Evolutionary conservation across 1,140 invertebrate genomes (phyloP), one percentile per base, ranked within the genome.

Genomic region (Whitmania pigra): DNA sequence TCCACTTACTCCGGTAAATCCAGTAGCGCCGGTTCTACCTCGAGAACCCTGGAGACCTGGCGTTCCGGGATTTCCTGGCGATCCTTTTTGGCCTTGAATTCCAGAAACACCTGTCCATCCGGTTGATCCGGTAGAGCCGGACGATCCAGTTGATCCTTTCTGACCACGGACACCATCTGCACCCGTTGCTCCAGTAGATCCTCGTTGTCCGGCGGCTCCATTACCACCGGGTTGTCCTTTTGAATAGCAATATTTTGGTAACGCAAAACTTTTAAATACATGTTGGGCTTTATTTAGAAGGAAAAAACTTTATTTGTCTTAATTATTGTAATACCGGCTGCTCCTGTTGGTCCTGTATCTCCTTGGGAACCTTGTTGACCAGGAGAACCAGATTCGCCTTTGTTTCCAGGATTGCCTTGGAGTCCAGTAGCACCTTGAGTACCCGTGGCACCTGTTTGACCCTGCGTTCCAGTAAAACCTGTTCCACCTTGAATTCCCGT

Each of bases 1-100:
- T 27, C 72, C 72, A n/a, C 6, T 25, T 17, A 31, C 36, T 70
- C 73, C 73, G 36, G 49, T 25, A 68, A 67, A n/a, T 36, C 74
- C 74, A 57, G 69, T 49, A 6, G 71, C 25, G 55, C 71, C 71
- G 2, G 43, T 55, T 0, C 43, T 27, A 27, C 69, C 69, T 27
- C 27, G 5, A 20, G 55, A 29, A 31, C 71, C 71, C n/a, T 57
- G 25, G 17, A 22, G 11, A 53, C 71, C 71, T 66, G 25, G 54
- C 31, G 40, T 53, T 6, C 71, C 71, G 53, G 31, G 40, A 18
- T 53, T 18, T 7, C 69, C 69, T 54, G 4, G 22, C 25, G 11
- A 54, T 2, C 69, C 69, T 53, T 15, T 49, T 25, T 53, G 22
- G 6, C 27, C 40, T 20, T 29, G n/a, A 68, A 9, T 68, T 29